Percentiles rank a stretch among this genome's conserved stretches.
These are phyloP conservation scores for Lithobates pipiens DNA, from an alignment of 2,797 vertebrate species.

Conservation along the genomic window DNA sequence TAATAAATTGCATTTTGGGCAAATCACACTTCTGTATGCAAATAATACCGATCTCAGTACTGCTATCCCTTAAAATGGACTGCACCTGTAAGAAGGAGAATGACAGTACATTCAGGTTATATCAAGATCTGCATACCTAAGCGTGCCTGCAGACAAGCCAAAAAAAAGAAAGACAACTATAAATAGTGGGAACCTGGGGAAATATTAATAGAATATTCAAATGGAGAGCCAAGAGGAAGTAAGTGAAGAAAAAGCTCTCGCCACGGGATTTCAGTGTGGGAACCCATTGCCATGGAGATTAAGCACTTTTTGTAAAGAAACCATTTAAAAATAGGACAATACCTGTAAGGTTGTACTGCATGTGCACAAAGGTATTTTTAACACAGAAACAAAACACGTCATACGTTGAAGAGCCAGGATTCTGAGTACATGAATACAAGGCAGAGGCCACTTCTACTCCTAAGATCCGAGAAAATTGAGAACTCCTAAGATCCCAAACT, in stretches of 20 bases:
- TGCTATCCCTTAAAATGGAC: neutral
- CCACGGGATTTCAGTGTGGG: constrained; percentile 57
- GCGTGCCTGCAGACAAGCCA: constrained; percentile 10
- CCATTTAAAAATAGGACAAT: constrained; percentile 39
- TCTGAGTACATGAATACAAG: neutral
- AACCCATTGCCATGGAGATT: constrained; percentile 65
- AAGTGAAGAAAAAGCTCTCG: constrained; percentile 61
- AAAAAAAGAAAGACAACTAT: constrained; percentile 20
- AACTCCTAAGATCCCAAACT: neutral
- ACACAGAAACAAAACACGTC: constrained; percentile 7
- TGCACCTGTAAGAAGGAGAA: constrained; percentile 16
- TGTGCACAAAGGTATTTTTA: constrained; percentile 14
- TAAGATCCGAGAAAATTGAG: too few relatives aligned
- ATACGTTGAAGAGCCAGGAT: neutral
- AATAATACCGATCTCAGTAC: neutral
- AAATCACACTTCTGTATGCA: too few relatives aligned
- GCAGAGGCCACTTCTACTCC: neutral
- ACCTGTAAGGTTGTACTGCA: constrained; percentile 36
- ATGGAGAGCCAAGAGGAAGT: constrained; percentile 40
- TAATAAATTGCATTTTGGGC: too few relatives aligned
- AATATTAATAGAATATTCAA: constrained; percentile 56
- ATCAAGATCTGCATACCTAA: constrained; percentile 27
- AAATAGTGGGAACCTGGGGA: constrained; percentile 43
- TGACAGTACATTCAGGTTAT: constrained; percentile 14
- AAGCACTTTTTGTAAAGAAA: constrained; percentile 45